Conservation (phyloP, 1,140 invertebrate species). For the Panonychus citri region DNA sequence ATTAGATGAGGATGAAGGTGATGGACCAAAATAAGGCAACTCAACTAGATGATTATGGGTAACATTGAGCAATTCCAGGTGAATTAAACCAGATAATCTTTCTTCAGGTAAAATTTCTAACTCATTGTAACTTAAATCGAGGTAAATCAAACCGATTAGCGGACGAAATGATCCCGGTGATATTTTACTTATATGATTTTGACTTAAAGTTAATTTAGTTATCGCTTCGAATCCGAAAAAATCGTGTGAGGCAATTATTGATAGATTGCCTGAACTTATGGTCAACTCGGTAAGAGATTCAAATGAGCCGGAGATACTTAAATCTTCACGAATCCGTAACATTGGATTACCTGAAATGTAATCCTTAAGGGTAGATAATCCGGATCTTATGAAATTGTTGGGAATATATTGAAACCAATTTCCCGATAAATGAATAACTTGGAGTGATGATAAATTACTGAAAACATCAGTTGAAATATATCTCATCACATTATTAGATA, state of each 20-base stretch:
- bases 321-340: constrained; percentile 30
- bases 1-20: constrained; percentile 29
- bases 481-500: constrained; percentile 47
- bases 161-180: constrained; percentile 60
- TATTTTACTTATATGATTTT: constrained; percentile 50
- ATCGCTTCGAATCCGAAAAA: constrained; percentile 61
- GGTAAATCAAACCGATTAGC: constrained; percentile 39
- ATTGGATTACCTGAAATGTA: constrained; percentile 63
- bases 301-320: constrained; percentile 31
- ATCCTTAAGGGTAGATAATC: constrained; percentile 31
- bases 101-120: constrained; percentile 61
- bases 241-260: constrained; percentile 60
- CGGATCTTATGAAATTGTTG: constrained; percentile 39
- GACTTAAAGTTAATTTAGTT: constrained; percentile 41
- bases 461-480: constrained; percentile 60
- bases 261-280: constrained; percentile 55
- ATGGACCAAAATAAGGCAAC: constrained; percentile 52
- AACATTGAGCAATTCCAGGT: constrained; percentile 47
- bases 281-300: constrained; percentile 45
- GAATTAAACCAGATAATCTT: constrained; percentile 46
- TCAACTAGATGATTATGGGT: constrained; percentile 56
- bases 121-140: constrained; percentile 60
- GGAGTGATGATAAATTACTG: constrained; percentile 31
- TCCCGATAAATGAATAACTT: constrained; percentile 43
- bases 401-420: constrained; percentile 62